Evolutionary conservation across 2,888 invertebrate genomes (phyloP).

Genomic region (Zelleria hepariella): DNA sequence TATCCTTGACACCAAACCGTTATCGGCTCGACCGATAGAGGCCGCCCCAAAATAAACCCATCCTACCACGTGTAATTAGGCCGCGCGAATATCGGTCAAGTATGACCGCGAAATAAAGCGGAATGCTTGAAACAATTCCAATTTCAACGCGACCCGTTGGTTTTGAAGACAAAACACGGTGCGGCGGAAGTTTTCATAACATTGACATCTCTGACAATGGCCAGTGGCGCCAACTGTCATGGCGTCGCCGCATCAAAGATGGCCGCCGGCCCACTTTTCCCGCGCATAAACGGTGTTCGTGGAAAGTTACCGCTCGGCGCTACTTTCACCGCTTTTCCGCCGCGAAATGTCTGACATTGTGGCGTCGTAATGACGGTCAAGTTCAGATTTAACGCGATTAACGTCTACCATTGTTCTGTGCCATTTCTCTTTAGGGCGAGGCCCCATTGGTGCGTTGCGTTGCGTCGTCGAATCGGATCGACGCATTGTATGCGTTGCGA

Average conservation of each 20-base stretch:
- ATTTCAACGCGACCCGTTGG: conserved; percentile 14
- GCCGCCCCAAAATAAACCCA: conserved; percentile 57
- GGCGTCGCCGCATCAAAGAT: conserved; percentile 43
- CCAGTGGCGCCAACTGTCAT: conserved; percentile 33
- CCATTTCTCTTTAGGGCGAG: neutral
- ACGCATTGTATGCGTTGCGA: no score
- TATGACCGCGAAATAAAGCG: conserved; percentile 29
- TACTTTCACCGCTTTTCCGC: conserved; percentile 70
- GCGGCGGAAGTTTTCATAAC: conserved; percentile 46
- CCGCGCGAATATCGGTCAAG: conserved; percentile 64
- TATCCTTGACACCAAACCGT: conserved; percentile 65
- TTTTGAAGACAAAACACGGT: conserved; percentile 41
- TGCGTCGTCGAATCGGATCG: no score
- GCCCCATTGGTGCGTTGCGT: no score
- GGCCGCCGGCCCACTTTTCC: conserved; percentile 66
- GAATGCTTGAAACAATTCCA: conserved; percentile 42
- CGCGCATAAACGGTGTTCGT: conserved; percentile 56
- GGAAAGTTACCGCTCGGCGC: conserved; percentile 68
- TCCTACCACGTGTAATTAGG: conserved; percentile 44
- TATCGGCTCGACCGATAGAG: conserved; percentile 61
- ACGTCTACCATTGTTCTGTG: neutral
- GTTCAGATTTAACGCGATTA: conserved; percentile 17
- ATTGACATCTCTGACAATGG: conserved; percentile 46
- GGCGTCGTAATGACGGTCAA: conserved; percentile 53
- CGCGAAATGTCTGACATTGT: conserved; percentile 56